A percentile compares a stretch with the other conserved stretches of the same genome.
Conservation (phyloP, 1,140 invertebrate species). For the Lasioglossum albipes region DNA sequence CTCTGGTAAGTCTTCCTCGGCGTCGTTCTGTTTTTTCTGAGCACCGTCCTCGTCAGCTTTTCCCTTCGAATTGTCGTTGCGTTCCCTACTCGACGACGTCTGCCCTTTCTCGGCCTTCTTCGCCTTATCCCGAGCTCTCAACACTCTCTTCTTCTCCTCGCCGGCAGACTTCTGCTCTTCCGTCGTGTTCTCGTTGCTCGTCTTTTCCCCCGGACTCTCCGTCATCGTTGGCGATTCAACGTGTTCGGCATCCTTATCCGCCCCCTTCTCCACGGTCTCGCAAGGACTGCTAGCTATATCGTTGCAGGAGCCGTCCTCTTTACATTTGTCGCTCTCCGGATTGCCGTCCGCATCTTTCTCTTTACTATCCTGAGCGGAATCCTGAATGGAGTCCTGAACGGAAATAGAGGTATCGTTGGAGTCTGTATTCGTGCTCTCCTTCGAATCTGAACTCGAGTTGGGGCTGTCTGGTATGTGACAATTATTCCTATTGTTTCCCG, state of each 20-base stretch:
- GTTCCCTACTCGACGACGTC: constrained; percentile 26
- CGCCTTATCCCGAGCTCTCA: constrained; percentile 70
- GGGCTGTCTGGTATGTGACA: background rate
- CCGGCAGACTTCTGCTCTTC: constrained; percentile 52
- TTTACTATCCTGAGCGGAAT: background rate
- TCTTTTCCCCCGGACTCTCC: constrained; percentile 17
- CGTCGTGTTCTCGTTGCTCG: background rate
- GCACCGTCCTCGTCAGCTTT: constrained; percentile 27
- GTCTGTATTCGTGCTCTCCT: constrained; percentile 12
- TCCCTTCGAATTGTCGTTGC: constrained; percentile 12
- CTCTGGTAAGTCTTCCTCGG: constrained; percentile 13
- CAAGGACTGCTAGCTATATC: background rate
- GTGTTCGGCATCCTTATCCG: constrained; percentile 8
- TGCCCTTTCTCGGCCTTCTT: constrained; percentile 64
- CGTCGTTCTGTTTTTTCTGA: constrained; percentile 18
- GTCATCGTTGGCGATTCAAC: background rate
- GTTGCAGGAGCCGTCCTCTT: background rate
- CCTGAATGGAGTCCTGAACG: background rate
- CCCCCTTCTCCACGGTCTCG: background rate
- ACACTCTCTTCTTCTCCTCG: constrained; percentile 70
- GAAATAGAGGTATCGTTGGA: constrained; percentile 2
- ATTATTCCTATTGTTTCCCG: constrained; percentile 14
- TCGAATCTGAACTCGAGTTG: constrained; percentile 28
- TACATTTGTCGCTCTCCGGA: background rate
- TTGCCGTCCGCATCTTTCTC: background rate